Evolutionary conservation across 2,888 invertebrate species (phyloP), one percentile per base, ranked within the genome.

Genomic region (Tupiocoris notatus): DNA sequence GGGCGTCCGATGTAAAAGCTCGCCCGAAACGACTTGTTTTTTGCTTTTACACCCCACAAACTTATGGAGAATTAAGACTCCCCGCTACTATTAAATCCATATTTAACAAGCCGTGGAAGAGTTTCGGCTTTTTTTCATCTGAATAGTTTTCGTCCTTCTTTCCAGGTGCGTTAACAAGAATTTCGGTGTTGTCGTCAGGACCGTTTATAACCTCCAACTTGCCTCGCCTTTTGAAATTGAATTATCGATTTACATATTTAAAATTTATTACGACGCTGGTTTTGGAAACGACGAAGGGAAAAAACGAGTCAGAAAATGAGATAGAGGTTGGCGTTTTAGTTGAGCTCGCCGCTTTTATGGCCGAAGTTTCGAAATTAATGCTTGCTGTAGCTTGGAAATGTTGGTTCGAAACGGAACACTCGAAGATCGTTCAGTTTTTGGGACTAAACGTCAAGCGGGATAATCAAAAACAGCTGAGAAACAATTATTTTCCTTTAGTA

Each of bases 61-160:
- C 25, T 39, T 65, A 65, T 65, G 25, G 25, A 65, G 65, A 65
- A 39, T 65, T 65, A 65, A 39, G 65, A 20, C 65, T n/a, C 65
- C 65, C 65, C 65, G 65, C 65, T 24, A 65, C 65, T 24, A 24
- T 39, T 39, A 39, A 65, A 65, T 65, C 65, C 65, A 65, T 65
- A 65, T 65, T 65, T 65, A 65, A 65, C 65, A 39, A 65, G 39
- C 39, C 39, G 39, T 3, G 6, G 39, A 39, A 12, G 39, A 39
- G 12, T 12, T 39, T 39, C 39, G 39, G 39, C 12, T 39, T 39
- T 39, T 39, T 39, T 39, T 12, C 39, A 39, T n/a, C n/a, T n/a
- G n/a, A 39, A 39, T 39, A 12, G 39, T 39, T 3, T 3, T 12
- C 39, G 39, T 39, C 39, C 12, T 39, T 39, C 39, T 12, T 39